Conservation (phyloP, 1,140 invertebrate genomes). For the Tetragnatha versicolor region DNA sequence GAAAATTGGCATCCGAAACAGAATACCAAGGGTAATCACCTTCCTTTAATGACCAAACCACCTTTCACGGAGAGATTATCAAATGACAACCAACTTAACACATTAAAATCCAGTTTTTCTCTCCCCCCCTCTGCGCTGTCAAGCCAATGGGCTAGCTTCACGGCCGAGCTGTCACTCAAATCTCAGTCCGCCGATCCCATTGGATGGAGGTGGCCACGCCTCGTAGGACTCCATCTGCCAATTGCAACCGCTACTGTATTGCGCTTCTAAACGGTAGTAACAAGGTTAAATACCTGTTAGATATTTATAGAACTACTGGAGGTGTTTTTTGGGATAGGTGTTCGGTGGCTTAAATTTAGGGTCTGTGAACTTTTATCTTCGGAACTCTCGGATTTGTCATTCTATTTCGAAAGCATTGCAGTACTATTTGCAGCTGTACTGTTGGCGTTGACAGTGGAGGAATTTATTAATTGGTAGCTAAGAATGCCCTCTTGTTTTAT, state of each 20-base stretch:
- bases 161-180: conserved; percentile 27
- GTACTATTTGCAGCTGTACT: too few species aligned
- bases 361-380: neutral
- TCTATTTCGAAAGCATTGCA: too few species aligned
- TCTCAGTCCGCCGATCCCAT: neutral
- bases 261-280: conserved; percentile 49
- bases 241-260: conserved; percentile 52
- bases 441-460: too few species aligned
- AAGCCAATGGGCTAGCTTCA: conserved; percentile 27
- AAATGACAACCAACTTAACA: conserved; percentile 23
- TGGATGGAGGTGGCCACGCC: conserved; percentile 24
- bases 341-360: conserved; percentile 19
- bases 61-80: conserved; percentile 39
- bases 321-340: neutral
- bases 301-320: conserved; percentile 33
- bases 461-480: too few species aligned
- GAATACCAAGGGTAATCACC: conserved; percentile 1
- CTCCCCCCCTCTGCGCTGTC: too few species aligned
- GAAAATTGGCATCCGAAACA: conserved; percentile 27
- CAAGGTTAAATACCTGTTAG: conserved; percentile 48
- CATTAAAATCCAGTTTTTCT: conserved; percentile 33
- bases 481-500: too few species aligned
- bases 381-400: too few species aligned
- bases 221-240: conserved; percentile 24
- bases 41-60: conserved; percentile 27